Conservation (phyloP, 2,113 vertebrate species). For the Alces alces region DNA sequence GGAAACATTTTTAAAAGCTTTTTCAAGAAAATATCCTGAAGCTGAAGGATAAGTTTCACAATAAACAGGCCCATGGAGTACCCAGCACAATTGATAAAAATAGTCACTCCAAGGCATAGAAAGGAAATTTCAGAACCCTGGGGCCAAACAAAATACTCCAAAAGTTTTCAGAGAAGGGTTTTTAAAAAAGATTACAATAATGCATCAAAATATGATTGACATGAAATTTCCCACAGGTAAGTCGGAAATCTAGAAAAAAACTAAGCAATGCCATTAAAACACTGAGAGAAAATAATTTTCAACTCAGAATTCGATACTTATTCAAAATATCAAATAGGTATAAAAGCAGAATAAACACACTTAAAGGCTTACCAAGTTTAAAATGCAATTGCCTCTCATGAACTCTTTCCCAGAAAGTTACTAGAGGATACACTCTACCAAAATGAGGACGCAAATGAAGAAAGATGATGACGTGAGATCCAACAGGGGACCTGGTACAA, state of each 20-base stretch:
- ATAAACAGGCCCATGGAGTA: background rate
- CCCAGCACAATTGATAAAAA: background rate
- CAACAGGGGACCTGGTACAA: background rate
- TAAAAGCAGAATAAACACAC: background rate
- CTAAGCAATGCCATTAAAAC: background rate
- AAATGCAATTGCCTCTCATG: background rate
- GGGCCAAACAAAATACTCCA: background rate
- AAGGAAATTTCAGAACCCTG: conserved; percentile 1
- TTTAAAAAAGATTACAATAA: background rate
- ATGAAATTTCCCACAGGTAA: background rate
- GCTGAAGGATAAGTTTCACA: background rate
- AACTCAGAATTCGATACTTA: background rate
- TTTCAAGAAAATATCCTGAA: background rate
- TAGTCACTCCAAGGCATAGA: background rate
- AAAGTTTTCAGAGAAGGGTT: background rate
- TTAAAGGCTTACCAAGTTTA: background rate
- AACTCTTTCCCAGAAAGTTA: background rate
- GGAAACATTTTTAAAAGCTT: background rate
- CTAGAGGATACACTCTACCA: background rate
- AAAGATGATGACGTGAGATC: background rate
- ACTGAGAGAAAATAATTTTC: background rate
- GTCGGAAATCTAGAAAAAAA: background rate
- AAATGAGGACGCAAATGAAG: background rate
- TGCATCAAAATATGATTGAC: background rate
- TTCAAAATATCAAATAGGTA: conserved; percentile 10